Evolutionary conservation across 1,140 invertebrate species (phyloP).

Genomic region (Drosophila nasuta): DNA sequence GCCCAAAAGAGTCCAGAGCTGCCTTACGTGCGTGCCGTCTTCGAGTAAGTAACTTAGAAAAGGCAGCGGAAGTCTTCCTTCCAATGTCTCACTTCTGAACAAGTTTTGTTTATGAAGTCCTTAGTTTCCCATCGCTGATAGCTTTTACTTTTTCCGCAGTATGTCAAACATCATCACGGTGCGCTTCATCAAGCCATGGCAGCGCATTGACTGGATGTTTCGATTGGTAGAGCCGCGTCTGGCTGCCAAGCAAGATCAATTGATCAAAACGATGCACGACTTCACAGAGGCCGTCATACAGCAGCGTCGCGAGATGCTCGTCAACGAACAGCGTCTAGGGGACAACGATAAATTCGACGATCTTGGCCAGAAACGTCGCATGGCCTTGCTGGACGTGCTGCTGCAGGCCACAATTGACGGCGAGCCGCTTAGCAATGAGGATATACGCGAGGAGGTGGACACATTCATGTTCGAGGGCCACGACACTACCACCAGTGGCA

Average conservation of each 20-base stretch:
- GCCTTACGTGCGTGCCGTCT: constrained; percentile 90
- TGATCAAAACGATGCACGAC: constrained; percentile 88
- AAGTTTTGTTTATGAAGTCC: too few relatives aligned
- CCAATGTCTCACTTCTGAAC: too few relatives aligned
- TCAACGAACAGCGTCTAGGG: constrained; percentile 3
- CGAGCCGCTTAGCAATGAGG: constrained; percentile 86
- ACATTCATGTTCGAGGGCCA: constrained; percentile 92
- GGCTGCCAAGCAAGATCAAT: constrained; percentile 86
- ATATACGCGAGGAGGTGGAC: constrained; percentile 90
- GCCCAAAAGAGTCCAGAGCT: constrained; percentile 89
- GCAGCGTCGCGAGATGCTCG: constrained; percentile 77
- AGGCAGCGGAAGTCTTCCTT: too few relatives aligned
- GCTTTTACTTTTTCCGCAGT: constrained; percentile 18
- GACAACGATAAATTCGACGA: constrained; percentile 32
- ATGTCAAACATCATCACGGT: constrained; percentile 61
- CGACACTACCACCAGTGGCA: constrained; percentile 88
- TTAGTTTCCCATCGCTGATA: neutral
- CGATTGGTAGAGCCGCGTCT: constrained; percentile 48
- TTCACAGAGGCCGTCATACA: constrained; percentile 88
- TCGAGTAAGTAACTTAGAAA: constrained; percentile 85
- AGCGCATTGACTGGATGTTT: constrained; percentile 66
- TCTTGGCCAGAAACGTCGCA: constrained; percentile 86
- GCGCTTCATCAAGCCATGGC: constrained; percentile 64
- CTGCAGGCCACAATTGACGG: constrained; percentile 88
- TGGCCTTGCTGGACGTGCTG: constrained; percentile 92